These are phyloP conservation scores for Clarias pachynema DNA, from an alignment of 2,797 vertebrate species.

Conservation along the genomic window DNA sequence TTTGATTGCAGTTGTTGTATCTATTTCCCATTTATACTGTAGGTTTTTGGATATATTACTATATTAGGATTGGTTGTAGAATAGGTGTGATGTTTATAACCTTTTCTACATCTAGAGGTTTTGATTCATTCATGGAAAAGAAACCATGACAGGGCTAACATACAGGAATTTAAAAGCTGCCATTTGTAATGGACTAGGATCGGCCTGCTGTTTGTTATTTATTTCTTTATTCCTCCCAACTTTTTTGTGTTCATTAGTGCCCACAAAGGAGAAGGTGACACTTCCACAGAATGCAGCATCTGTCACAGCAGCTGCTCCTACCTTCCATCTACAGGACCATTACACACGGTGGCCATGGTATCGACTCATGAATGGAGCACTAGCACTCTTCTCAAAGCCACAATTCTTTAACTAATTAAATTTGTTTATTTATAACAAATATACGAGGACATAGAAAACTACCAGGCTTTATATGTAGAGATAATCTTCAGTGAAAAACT, in stretches of 20 bases:
- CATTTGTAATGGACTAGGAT: neutral
- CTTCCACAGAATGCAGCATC: conserved; percentile 45
- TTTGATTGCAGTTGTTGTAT: too few relatives aligned
- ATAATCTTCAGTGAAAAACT: neutral
- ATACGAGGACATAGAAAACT: neutral
- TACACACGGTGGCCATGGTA: neutral
- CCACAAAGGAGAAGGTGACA: conserved; percentile 44
- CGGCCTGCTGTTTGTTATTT: conserved; percentile 3
- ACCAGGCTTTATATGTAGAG: neutral
- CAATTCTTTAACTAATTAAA: neutral
- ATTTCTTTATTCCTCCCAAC: neutral
- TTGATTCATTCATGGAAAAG: neutral
- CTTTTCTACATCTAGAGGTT: neutral
- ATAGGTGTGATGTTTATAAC: neutral
- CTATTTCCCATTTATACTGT: too few relatives aligned
- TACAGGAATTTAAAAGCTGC: neutral
- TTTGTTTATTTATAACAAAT: neutral
- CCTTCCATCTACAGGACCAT: conserved; percentile 32
- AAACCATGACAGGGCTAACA: neutral
- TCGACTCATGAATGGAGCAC: neutral
- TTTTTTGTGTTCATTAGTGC: conserved; percentile 24
- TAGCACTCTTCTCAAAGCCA: conserved; percentile 11
- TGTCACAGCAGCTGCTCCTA: conserved; percentile 44
- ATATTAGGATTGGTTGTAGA: neutral
- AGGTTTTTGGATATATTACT: too few relatives aligned